A percentile compares a stretch with the other conserved stretches of the same genome.
Conservation (phyloP, 2,888 invertebrate species). For the Dyspetes luteomarginatus region DNA sequence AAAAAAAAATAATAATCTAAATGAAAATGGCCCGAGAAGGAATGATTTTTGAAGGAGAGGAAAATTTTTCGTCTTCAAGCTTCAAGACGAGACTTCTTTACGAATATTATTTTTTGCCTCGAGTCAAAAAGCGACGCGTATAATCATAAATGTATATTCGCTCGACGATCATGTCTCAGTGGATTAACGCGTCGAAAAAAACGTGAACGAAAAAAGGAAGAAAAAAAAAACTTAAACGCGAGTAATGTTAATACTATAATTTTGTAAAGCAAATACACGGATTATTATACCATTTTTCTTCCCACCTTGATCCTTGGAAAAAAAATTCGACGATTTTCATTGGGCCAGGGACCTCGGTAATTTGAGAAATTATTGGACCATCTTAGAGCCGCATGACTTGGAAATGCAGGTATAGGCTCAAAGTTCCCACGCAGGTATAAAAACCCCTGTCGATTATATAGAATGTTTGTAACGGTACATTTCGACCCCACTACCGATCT, state of each 20-base stretch:
- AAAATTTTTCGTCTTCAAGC: constrained; percentile 1
- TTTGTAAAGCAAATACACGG: constrained; percentile 69
- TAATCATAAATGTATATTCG: constrained; percentile 23
- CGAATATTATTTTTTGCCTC: not conserved
- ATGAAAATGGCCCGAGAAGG: constrained; percentile 26
- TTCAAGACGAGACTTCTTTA: not conserved
- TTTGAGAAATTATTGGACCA: constrained; percentile 3
- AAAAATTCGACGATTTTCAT: constrained; percentile 41
- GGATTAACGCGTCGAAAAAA: constrained; percentile 28
- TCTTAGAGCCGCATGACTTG: not conserved
- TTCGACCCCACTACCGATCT: not conserved
- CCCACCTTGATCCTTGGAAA: not conserved
- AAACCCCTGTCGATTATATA: not conserved
- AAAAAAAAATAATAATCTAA: constrained; percentile 56
- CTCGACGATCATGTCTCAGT: constrained; percentile 53
- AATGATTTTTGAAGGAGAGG: not conserved
- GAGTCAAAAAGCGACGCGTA: not conserved
- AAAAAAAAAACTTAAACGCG: constrained; percentile 24
- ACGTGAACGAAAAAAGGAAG: constrained; percentile 24
- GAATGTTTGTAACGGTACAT: not conserved
- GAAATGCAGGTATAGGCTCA: not conserved
- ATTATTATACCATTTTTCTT: constrained; percentile 56
- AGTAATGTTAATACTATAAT: constrained; percentile 57
- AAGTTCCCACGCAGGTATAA: not conserved
- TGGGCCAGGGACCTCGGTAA: constrained; percentile 11